Evolutionary conservation across 2,113 vertebrate genomes (phyloP), one percentile per base, ranked within the genome.

Genomic region (Ptyas mucosa): DNA sequence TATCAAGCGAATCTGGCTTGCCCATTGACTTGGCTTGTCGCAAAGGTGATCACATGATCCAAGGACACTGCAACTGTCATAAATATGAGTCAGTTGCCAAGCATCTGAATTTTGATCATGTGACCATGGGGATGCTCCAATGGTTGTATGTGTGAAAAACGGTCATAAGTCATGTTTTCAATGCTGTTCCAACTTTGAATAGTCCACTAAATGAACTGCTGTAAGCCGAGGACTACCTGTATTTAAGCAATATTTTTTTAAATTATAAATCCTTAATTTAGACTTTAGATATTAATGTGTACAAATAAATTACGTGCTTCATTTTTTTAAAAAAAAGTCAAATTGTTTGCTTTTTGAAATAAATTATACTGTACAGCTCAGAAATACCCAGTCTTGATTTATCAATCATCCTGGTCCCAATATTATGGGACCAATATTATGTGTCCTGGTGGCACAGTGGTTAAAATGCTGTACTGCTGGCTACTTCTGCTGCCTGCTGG

Each of bases 301-400:
- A 75, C 34, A 75, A 75, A 75, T 75, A 20, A 75, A 75, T 34
- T 34, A 39, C 20, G 10, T 14, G 1, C 15, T 86, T 2, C 5
- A 64, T 51, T 86, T 85, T 54, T 34, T 52, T 29, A 1, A 46
- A 43, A 91, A 85, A 95, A 24, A 61, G 88, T 5, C 4, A 2
- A 43, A 24, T 96, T 93, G 86, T 14, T 11, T 94, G 87, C 95
- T 93, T 90, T 92, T 92, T 89, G 75, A 94, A 95, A 89, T 94
- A 96, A 96, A 95, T 91, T 85, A 88, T 46, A 87, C 34, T 85
- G 87, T 46, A 87, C 34, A 92, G 93, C 94, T 94, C 0, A 0
- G 88, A 75, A 64, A 43, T 89, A 89, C 81, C 90, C 88, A 46
- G 8, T 91, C 89, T 94, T 92, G 94, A 95, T 96, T 90, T 89